These are phyloP conservation scores for Takifugu bimaculatus DNA, from an alignment of 2,113 vertebrate species.

Conservation along the genomic window DNA sequence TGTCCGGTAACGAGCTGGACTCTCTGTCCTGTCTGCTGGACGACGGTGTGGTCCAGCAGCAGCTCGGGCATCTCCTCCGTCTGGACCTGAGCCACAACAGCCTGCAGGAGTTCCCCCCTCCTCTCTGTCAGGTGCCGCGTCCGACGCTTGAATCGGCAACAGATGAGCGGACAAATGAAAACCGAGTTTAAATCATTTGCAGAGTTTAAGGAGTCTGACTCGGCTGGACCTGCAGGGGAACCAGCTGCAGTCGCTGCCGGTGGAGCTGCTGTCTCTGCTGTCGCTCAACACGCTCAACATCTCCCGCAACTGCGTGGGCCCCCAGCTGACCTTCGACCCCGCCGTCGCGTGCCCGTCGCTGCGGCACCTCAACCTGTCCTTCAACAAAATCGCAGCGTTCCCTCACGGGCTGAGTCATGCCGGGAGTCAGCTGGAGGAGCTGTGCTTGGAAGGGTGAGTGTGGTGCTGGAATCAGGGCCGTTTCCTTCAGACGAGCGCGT, in stretches of 20 bases:
- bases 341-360: slow-evolving; percentile 74
- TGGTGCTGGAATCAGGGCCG: too few species aligned
- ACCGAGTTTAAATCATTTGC: slow-evolving; percentile 1
- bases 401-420: slow-evolving; percentile 75
- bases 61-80: slow-evolving; percentile 81
- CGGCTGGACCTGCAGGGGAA: slow-evolving; percentile 92
- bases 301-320: slow-evolving; percentile 87
- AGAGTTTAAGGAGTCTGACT: slow-evolving; percentile 84
- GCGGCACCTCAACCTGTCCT: slow-evolving; percentile 86
- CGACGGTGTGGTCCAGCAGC: slow-evolving; percentile 70
- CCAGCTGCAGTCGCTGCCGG: slow-evolving; percentile 78
- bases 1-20: slow-evolving; percentile 91
- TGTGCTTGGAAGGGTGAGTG: slow-evolving; percentile 85
- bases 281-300: slow-evolving; percentile 81
- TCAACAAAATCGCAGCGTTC: slow-evolving; percentile 79
- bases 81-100: slow-evolving; percentile 89
- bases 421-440: slow-evolving; percentile 80
- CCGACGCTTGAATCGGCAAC: background rate
- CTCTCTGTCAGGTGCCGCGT: slow-evolving; percentile 81
- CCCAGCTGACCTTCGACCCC: slow-evolving; percentile 73
- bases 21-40: slow-evolving; percentile 81
- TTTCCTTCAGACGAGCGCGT: too few species aligned
- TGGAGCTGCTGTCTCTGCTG: slow-evolving; percentile 80
- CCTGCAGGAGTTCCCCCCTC: slow-evolving; percentile 80
- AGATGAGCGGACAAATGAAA: background rate